Evolutionary conservation across 2,888 invertebrate species (phyloP), one percentile per base, ranked within the genome.

Genomic region (Quadriops clusia): DNA sequence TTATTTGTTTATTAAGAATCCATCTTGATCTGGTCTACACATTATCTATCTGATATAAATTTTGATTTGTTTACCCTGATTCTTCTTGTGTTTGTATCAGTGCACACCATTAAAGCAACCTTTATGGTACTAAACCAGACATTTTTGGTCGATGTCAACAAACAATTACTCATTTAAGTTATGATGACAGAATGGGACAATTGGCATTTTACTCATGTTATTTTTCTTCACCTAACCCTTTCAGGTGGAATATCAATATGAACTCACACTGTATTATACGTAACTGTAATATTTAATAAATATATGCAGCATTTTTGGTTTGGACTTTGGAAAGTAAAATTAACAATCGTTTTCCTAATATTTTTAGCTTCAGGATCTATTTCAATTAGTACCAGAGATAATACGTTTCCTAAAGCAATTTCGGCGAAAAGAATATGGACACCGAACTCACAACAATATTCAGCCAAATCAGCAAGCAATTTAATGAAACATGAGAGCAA

Each of bases 281-380:
- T 15, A 16, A 9, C 3, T 11, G n/a, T 13, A 23, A 9, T n/a
- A 23, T 10, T 23, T 23, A 8, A 7, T 23, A 3, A 23, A 7
- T 10, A 9, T 9, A 7, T 14, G 10, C 8, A 10, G 8, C 8
- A 7, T 13, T 30, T 9, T 30, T 30, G 5, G 7, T 23, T 2
- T 15, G 18, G 8, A 10, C 12, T 5, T n/a, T 5, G 21, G 11
- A 9, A 21, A 21, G 21, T 9, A 21, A 9, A 6, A 21, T 10
- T 10, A 6, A 10, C 21, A 21, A 21, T 21, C 10, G 21, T 11
- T 10, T 9, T 11, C 11, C 10, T 13, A 9, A 13, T 24, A 8
- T 34, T 54, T 55, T 27, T 54, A 60, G 60, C 60, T 26, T 60
- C 60, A 42, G 60, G 60, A 37, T 59, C 58, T 28, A 53, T 58